Conservation (phyloP, 2,888 invertebrate genomes). For the Phanerotoma sp. region DNA sequence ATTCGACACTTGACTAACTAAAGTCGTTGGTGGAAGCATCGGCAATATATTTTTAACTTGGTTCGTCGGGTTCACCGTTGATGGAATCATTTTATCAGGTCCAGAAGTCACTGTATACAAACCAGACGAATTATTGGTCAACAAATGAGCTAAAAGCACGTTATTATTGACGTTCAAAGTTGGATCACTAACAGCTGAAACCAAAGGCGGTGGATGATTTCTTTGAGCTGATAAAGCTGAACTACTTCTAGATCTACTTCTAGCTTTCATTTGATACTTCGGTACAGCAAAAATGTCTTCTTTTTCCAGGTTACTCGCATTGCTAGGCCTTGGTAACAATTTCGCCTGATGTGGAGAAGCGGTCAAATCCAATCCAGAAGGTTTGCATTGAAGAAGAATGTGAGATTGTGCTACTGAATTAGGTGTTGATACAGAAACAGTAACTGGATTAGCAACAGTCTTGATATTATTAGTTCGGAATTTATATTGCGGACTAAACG, state of each 20-base stretch:
- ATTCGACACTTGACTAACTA: conserved; percentile 42
- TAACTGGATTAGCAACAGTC: conserved; percentile 41
- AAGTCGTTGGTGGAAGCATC: conserved; percentile 59
- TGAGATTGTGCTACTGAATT: conserved; percentile 45
- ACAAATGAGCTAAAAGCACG: conserved; percentile 80
- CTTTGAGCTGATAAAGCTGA: conserved; percentile 58
- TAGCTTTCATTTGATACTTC: conserved; percentile 57
- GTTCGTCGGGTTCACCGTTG: conserved; percentile 43
- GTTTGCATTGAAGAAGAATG: conserved; percentile 48
- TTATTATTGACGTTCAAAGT: conserved; percentile 68
- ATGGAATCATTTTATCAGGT: conserved; percentile 54
- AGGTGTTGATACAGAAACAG: conserved; percentile 44
- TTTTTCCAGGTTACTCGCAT: conserved; percentile 37
- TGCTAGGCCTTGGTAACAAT: conserved; percentile 44
- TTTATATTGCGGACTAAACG: conserved; percentile 50
- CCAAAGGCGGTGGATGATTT: conserved; percentile 65
- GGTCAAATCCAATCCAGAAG: conserved; percentile 50
- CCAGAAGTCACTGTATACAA: conserved; percentile 60
- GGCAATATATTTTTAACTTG: conserved; percentile 59
- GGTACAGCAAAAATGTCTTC: conserved; percentile 59
- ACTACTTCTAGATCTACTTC: conserved; percentile 62
- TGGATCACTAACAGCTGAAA: conserved; percentile 76
- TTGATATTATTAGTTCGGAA: conserved; percentile 30
- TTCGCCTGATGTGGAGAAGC: conserved; percentile 49
- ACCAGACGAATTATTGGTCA: conserved; percentile 64